These are phyloP conservation scores for Lasioglossum malachurum DNA, from an alignment of 2,888 invertebrate species.

Conservation along the genomic window DNA sequence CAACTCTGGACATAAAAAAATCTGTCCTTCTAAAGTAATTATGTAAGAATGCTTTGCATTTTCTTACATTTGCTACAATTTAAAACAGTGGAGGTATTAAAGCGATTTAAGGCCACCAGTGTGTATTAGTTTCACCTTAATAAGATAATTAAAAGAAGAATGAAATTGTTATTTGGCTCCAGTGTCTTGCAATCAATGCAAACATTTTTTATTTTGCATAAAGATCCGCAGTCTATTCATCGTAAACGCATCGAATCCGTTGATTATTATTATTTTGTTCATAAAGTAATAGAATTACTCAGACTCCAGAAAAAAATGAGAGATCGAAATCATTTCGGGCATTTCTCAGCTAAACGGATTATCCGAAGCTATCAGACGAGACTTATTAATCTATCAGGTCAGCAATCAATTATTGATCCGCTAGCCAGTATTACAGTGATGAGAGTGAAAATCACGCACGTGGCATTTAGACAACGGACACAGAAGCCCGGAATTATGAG, in stretches of 20 bases:
- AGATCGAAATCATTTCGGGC: not conserved
- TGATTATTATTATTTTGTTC: not conserved
- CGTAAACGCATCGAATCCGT: not conserved
- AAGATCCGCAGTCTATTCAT: too few species aligned
- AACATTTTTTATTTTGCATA: too few species aligned
- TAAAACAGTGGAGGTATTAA: too few species aligned
- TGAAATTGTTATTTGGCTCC: too few species aligned
- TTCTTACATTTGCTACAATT: too few species aligned
- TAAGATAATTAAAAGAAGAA: too few species aligned
- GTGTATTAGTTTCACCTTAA: too few species aligned
- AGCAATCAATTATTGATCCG: conserved; percentile 60
- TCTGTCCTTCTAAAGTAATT: not conserved
- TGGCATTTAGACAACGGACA: conserved; percentile 38
- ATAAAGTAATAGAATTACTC: not conserved
- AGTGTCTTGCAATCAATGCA: too few species aligned
- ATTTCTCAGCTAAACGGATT: conserved; percentile 5
- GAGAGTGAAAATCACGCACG: conserved; percentile 45
- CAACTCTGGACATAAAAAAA: not conserved
- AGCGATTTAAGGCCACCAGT: too few species aligned
- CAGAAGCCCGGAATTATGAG: conserved; percentile 26
- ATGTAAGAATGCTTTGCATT: not conserved
- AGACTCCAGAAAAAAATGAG: not conserved
- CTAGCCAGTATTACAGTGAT: conserved; percentile 45
- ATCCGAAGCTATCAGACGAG: not conserved
- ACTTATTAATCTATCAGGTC: not conserved